Evolutionary conservation across 1,140 invertebrate genomes (phyloP).

Genomic region (Archivesica marissinica): DNA sequence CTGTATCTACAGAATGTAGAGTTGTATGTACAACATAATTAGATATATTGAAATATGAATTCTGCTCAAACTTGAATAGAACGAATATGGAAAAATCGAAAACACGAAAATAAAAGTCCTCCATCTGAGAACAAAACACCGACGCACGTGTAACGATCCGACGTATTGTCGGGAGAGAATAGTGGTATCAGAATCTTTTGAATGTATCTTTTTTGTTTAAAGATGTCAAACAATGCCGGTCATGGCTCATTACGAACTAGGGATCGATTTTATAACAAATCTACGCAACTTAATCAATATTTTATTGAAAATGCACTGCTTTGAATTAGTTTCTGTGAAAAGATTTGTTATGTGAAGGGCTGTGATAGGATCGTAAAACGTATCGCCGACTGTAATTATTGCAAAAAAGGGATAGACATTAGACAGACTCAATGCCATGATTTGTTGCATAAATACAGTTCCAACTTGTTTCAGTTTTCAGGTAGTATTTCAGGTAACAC

Average conservation of each 20-base stretch:
- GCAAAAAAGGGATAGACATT: background rate
- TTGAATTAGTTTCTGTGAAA: constrained; percentile 23
- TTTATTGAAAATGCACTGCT: constrained; percentile 32
- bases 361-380: background rate
- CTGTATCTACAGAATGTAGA: background rate
- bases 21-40: background rate
- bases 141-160: constrained; percentile 1
- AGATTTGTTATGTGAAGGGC: background rate
- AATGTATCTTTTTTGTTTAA: background rate
- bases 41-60: background rate
- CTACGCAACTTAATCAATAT: constrained; percentile 24
- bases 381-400: background rate
- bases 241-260: constrained; percentile 1
- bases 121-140: background rate
- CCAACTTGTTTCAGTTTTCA: too few relatives aligned
- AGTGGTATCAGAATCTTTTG: background rate
- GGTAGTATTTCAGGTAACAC: too few relatives aligned
- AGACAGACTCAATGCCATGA: background rate
- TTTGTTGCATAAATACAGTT: background rate
- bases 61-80: background rate
- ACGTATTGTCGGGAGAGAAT: background rate
- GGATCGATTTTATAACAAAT: constrained; percentile 27
- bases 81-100: constrained; percentile 29
- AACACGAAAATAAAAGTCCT: constrained; percentile 9
- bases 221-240: constrained; percentile 10